Evolutionary conservation across 2,888 invertebrate genomes (phyloP).

Genomic region (Arctia plantaginis): DNA sequence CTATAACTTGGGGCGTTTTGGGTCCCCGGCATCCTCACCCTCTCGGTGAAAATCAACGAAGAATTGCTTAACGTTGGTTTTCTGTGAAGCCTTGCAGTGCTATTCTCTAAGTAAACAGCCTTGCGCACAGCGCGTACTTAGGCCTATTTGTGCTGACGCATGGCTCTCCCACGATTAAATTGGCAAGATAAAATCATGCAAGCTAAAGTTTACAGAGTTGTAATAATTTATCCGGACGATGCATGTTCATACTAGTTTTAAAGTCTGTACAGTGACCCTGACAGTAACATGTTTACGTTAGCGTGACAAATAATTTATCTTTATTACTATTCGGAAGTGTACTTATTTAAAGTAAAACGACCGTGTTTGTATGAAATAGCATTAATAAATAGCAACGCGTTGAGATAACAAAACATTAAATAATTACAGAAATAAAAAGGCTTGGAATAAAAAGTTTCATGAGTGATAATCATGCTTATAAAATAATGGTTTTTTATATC

Average conservation of each 20-base stretch:
- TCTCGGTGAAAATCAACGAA: background rate
- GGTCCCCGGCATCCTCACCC: no score
- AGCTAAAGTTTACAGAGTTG: background rate
- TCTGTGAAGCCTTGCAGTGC: no score
- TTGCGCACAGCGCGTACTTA: no score
- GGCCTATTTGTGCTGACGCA: no score
- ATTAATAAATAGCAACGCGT: background rate
- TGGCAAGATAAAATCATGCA: background rate
- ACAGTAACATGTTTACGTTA: background rate
- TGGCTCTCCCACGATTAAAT: no score
- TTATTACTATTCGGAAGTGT: background rate
- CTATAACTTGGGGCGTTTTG: no score
- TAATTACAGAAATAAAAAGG: background rate
- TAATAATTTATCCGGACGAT: background rate
- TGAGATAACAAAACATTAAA: background rate
- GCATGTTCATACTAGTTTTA: background rate
- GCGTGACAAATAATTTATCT: background rate
- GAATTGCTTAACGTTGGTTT: background rate
- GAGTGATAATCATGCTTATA: background rate
- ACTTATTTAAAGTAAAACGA: background rate
- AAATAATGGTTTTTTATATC: background rate
- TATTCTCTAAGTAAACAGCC: no score
- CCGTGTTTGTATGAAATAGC: background rate
- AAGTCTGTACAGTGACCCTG: background rate
- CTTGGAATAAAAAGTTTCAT: background rate